These are phyloP conservation scores for Penaeus vannamei DNA, from an alignment of 1,140 invertebrate genomes.

Conservation along the genomic window DNA sequence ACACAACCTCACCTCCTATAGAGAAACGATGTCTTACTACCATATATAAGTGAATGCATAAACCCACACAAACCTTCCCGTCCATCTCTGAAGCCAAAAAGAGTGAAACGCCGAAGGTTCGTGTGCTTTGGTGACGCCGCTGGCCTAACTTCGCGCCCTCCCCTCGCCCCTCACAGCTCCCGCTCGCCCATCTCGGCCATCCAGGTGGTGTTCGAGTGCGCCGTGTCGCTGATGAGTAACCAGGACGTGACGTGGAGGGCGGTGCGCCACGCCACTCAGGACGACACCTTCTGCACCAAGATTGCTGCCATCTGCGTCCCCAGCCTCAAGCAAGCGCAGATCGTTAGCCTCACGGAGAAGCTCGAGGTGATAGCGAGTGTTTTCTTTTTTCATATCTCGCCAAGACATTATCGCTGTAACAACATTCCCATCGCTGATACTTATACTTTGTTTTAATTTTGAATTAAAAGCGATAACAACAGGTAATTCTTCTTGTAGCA, in stretches of 20 bases:
- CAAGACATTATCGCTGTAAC: background rate
- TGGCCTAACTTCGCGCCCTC: too few relatives aligned
- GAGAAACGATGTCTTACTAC: too few relatives aligned
- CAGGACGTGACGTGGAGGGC: constrained; percentile 60
- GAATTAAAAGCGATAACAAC: background rate
- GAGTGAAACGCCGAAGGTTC: too few relatives aligned
- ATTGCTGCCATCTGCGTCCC: constrained; percentile 60
- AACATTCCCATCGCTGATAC: background rate
- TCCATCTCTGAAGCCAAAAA: too few relatives aligned
- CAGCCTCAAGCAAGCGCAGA: constrained; percentile 32
- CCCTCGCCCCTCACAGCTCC: constrained; percentile 24
- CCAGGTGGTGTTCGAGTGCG: constrained; percentile 66
- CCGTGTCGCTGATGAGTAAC: constrained; percentile 54
- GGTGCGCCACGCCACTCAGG: constrained; percentile 63
- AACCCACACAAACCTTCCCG: too few relatives aligned
- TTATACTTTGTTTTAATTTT: background rate
- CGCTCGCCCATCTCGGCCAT: constrained; percentile 65
- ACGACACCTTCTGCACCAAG: constrained; percentile 58
- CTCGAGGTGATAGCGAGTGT: constrained; percentile 42
- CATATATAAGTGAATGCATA: too few relatives aligned
- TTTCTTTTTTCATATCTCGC: background rate
- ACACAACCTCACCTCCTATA: too few relatives aligned
- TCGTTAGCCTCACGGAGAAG: constrained; percentile 53
- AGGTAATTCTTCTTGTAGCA: constrained; percentile 28
- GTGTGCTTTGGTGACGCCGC: too few relatives aligned